Base-by-base conservation (phyloP, 1,140 invertebrate genomes). In the Liolophura sinensis region DNA sequence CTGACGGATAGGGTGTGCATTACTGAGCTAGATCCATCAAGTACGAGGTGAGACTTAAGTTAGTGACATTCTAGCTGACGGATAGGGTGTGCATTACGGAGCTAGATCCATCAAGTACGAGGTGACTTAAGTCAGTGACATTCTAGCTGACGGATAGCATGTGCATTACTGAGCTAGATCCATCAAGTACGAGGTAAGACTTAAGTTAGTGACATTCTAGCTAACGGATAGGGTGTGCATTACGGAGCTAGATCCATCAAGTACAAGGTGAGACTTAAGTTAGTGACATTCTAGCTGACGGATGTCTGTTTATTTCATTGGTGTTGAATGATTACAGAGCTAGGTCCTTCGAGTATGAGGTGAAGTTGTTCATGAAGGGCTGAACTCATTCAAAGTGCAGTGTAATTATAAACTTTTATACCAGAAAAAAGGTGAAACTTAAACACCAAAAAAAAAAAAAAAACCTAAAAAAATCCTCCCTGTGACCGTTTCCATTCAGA, bases 161-260 rank as follows among this genome's bases (percentile, higher is more conserved):
- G 31, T 40, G 31, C 90, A 40, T 40, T 40, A 40, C 9, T 3
- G 31, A 40, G 31, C 31, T 40, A 40, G 31, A 9, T 40, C 31
- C 31, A 40, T 40, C 9, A 40, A 94, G 84, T 91, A 95, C 80
- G 93, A 95, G 86, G 81, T 82, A 40, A 46, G 70, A 54, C 24
- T 52, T 3, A 20, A 52, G 93, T 96, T 0, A 85, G 95, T 60
- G 91, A 94, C 60, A 88, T 90, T 5, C 84, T 96, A 48, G 91
- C 92, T 0, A 91, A 93, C 84, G 93, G 93, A 20, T 96, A 96
- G 83, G 93, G 96, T 86, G 88, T 92, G 20, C 91, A 94, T 86
- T 96, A 96, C 81, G 94, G 94, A 49, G 94, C 94, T 27, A 88
- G 94, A 65, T 94, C 92, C 7, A 94, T 96, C 63, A 95, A 95